phyloP scores from a whole-genome alignment of 1,140 invertebrate genomes.

The Araneus ventricosus region DNA sequence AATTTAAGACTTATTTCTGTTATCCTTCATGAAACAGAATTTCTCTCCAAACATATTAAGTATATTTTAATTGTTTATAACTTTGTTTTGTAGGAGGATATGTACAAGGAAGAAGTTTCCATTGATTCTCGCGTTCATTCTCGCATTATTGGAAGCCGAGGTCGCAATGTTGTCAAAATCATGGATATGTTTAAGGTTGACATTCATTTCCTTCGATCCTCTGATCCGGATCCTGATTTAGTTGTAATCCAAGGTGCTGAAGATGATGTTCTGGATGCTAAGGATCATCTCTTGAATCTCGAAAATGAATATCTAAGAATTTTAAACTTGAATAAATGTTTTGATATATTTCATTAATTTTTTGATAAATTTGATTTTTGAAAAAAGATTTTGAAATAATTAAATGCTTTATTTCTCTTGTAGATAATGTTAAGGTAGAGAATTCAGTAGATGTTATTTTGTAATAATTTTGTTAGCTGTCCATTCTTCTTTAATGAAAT shows the following conservation, averaged over 20 bases:
- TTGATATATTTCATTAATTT: background rate
- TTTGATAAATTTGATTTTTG: background rate
- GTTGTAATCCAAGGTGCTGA: conserved; percentile 93
- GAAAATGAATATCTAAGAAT: conserved; percentile 88
- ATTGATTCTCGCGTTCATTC: conserved; percentile 93
- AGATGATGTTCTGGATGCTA: conserved; percentile 92
- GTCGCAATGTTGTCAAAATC: conserved; percentile 92
- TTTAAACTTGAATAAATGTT: background rate
- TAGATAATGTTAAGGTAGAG: too few relatives aligned
- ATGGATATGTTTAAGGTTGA: conserved; percentile 93
- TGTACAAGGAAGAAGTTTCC: conserved; percentile 88
- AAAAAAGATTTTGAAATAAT: too few relatives aligned
- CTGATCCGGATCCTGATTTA: conserved; percentile 88
- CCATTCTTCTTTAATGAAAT: too few relatives aligned
- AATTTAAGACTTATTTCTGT: too few relatives aligned
- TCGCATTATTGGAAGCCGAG: conserved; percentile 92
- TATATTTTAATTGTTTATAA: background rate
- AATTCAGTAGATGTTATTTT: too few relatives aligned
- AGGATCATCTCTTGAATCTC: conserved; percentile 92
- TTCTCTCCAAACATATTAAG: too few relatives aligned
- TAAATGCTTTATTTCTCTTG: too few relatives aligned
- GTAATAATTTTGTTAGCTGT: too few relatives aligned
- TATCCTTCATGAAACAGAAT: too few relatives aligned
- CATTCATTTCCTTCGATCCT: conserved; percentile 88
- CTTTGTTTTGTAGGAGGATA: conserved; percentile 83